Base-by-base conservation (phyloP, 2,888 invertebrate genomes). In the Noctua comes region DNA sequence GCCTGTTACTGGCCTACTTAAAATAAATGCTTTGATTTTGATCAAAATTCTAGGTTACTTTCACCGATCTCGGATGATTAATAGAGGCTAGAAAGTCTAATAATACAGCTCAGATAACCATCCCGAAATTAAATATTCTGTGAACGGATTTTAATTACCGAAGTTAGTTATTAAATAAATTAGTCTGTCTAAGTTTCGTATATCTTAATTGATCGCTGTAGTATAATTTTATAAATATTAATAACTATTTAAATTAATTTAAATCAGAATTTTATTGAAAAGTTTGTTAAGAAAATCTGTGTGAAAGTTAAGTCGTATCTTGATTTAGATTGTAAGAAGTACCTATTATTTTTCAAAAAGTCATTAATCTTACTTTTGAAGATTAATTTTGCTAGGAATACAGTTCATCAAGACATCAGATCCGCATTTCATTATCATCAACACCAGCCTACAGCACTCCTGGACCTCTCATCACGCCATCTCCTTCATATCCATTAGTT, bases 81-180 rank as follows among this genome's bases (percentile, higher is more conserved):
- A 80, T 46, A 54, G 18, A n/a, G 7, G 1, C 46, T 36, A n/a
- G 7, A 54, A 76, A 68, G 13, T 54, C 21, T 27, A 31, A 18
- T n/a, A 69, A 24, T 31, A 66, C 21, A 8, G 18, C 40, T 66
- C 16, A 11, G 36, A 54, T 36, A 68, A 64, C 48, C 40, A 40
- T n/a, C 8, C 21, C 65, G 2, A 24, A 65, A 85, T 77, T 71
- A 73, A 73, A 64, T 85, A 77, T 85, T 71, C 68, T 2, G 18
- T 51, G n/a, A 84, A 68, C 59, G 24, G 54, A 85, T 73, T 85
- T 82, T 73, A 77, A 85, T 85, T 74, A 74, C 31, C 13, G 46
- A 77, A 85, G 65, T 86, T 84, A 31, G 66, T 81, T 76, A 73
- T 86, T 68, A 72, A 78, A 75, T 76, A 73, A 71, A 78, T 86